Evolutionary conservation across 1,140 invertebrate species (phyloP).

Genomic region (Eriocheir sinensis): DNA sequence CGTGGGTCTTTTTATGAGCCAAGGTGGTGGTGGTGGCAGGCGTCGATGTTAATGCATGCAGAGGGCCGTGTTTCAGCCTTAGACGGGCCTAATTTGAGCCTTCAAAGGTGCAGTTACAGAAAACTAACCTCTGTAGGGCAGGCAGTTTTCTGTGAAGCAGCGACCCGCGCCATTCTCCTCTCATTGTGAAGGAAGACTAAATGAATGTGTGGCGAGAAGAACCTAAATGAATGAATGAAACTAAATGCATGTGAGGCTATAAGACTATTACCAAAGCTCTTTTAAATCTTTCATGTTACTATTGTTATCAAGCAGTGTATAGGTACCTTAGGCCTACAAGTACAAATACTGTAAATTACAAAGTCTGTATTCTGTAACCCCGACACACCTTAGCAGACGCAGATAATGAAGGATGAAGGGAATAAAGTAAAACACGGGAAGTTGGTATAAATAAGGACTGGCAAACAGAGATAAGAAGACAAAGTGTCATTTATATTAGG

Average conservation of each 20-base stretch:
- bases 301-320: neutral
- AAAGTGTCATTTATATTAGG: too few species aligned
- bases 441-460: too few species aligned
- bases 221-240: neutral
- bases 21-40: neutral
- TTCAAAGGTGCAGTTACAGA: conserved; percentile 62
- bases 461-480: too few species aligned
- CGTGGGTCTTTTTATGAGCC: neutral
- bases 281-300: neutral
- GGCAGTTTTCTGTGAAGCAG: conserved; percentile 62
- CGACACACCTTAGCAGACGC: too few species aligned
- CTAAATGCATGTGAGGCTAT: neutral
- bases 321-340: too few species aligned
- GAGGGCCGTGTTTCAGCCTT: too few species aligned
- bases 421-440: too few species aligned
- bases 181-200: too few species aligned
- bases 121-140: conserved; percentile 64
- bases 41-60: neutral
- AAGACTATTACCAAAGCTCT: neutral
- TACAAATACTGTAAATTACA: too few species aligned
- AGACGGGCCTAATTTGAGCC: neutral
- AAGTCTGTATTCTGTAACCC: too few species aligned
- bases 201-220: neutral
- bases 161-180: conserved; percentile 10
- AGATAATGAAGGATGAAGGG: too few species aligned